These are phyloP conservation scores for Crotalus viridis DNA, from an alignment of 2,113 vertebrate genomes.

Conservation along the genomic window DNA sequence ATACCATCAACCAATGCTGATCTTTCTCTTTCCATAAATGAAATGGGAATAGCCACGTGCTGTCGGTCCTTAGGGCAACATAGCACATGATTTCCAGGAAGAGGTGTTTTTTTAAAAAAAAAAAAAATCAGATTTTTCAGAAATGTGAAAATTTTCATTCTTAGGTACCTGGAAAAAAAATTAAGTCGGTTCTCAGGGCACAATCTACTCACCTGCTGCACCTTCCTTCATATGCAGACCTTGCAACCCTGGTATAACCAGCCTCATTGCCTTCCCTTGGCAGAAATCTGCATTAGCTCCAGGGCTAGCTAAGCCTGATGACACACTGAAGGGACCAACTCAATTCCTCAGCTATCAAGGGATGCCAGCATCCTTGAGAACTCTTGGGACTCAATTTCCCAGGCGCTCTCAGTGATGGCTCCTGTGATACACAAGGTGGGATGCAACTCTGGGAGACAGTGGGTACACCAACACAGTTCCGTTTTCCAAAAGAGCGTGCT, in stretches of 20 bases:
- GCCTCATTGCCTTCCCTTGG: neutral
- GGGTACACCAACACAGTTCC: neutral
- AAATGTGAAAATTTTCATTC: neutral
- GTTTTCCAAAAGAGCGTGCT: neutral
- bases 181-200: conserved; percentile 8
- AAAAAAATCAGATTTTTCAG: neutral
- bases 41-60: neutral
- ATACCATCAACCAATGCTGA: neutral
- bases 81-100: neutral
- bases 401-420: neutral
- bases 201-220: neutral
- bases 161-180: conserved; percentile 18
- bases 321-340: neutral
- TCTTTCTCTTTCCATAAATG: neutral
- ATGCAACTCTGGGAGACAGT: too few species aligned
- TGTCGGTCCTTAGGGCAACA: neutral
- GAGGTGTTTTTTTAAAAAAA: neutral
- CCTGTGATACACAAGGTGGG: neutral
- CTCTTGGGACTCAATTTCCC: neutral
- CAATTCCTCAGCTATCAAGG: neutral
- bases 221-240: neutral
- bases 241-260: neutral
- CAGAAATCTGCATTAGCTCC: neutral
- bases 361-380: too few species aligned
- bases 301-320: neutral